Base-by-base conservation (phyloP, 1,140 invertebrate species). In the Pseudomyrmex dendroicus region DNA sequence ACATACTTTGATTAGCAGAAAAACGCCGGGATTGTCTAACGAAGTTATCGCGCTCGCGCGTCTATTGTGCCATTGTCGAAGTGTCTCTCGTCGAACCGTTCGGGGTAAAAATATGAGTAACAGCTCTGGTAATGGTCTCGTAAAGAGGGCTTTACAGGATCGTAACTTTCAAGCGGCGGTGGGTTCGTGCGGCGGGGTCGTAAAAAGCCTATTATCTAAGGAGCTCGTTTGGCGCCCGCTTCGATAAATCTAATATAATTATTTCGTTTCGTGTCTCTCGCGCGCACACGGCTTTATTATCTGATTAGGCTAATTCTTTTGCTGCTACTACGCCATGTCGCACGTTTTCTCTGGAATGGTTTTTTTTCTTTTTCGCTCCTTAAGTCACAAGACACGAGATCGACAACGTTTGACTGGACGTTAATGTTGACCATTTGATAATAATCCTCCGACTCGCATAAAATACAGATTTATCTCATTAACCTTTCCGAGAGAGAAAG, bases 131-230 rank as follows among this genome's bases (percentile, higher is more conserved):
- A 89, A 90, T 82, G 84, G 88, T 83, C 84, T 90, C 90, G 88
- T 91, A 90, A 90, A 91, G 67, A 67, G 85, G 72, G 70, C 84
- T 90, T 90, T 90, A 78, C 88, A 84, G 84, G 90, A 91, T 90
- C 90, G 86, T 91, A 90, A 91, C 84, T 91, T 90, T 89, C 84
- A 62, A 84, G 86, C 82, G 82, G 82, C 73, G 77, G 35, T 35
- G 62, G 77, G 87, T 84, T 86, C 78, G 87, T 76, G 85, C 87
- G 73, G 62, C 78, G 63, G 63, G 84, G 87, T 82, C 87, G 63
- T 89, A 90, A 89, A 89, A 86, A 89, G 82, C 84, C 84, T 89
- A 89, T 89, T 89, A 89, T 89, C 87, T 89, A 89, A 89, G 87
- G 88, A 85, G 76, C 77, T 73, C 84, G 77, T 73, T 85, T 77